A percentile compares a stretch with the other conserved stretches of the same genome.
phyloP scores from a whole-genome alignment of 53 echinoderm and acorn worm species.

The Holothuria leucospilota region DNA sequence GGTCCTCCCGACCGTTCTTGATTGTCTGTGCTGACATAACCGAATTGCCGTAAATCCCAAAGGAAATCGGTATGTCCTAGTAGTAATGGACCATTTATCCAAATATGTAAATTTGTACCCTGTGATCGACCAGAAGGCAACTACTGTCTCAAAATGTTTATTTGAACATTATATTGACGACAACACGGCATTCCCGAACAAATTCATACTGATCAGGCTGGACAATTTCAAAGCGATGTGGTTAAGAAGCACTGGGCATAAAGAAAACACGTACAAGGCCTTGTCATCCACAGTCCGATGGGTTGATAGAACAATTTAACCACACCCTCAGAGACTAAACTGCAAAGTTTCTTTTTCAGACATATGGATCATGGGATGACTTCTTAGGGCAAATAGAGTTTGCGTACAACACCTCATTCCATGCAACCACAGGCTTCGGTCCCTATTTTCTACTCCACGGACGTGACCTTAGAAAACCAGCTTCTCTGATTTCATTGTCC shows the following conservation, averaged over 20 bases:
- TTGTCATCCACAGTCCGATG: slow-evolving; percentile 48
- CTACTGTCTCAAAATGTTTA: slow-evolving; percentile 50
- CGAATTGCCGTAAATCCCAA: neutral
- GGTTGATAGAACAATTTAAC: slow-evolving; percentile 44
- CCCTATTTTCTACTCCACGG: slow-evolving; percentile 46
- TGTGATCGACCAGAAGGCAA: slow-evolving; percentile 46
- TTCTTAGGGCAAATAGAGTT: slow-evolving; percentile 9
- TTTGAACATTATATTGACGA: slow-evolving; percentile 41
- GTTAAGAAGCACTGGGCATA: slow-evolving; percentile 9
- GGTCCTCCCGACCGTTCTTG: slow-evolving; percentile 22
- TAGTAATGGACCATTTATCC: neutral
- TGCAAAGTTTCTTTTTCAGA: neutral
- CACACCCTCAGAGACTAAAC: slow-evolving; percentile 1
- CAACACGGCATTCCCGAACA: slow-evolving; percentile 59
- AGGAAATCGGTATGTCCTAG: neutral
- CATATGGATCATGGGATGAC: slow-evolving; percentile 9
- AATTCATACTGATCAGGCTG: slow-evolving; percentile 50
- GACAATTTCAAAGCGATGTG: slow-evolving; percentile 48
- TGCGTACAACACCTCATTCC: slow-evolving; percentile 39
- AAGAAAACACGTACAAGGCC: slow-evolving; percentile 37
- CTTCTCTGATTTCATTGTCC: neutral
- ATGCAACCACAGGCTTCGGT: slow-evolving; percentile 16
- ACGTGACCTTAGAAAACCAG: slow-evolving; percentile 9
- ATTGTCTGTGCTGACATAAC: slow-evolving; percentile 58
- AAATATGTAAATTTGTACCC: slow-evolving; percentile 38